A percentile compares a stretch with the other conserved stretches of the same genome.
phyloP scores from a whole-genome alignment of 2,797 vertebrate genomes.

The Macropus fuliginosus region DNA sequence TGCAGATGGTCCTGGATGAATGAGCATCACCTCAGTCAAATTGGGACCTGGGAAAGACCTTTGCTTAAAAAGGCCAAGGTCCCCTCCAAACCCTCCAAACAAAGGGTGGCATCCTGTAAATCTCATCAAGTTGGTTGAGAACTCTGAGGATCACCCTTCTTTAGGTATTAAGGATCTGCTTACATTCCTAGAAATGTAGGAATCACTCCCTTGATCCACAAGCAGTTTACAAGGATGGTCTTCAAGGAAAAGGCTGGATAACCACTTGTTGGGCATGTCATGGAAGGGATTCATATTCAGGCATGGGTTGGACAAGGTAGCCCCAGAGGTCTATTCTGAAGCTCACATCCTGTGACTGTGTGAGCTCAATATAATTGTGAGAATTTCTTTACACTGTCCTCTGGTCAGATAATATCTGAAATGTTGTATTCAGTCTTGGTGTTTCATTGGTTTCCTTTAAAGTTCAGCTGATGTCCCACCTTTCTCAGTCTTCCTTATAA shows the following conservation, averaged over 20 bases:
- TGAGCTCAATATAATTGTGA: neutral
- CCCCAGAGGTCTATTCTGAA: neutral
- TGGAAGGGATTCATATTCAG: neutral
- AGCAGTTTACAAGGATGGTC: neutral
- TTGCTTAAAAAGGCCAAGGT: too few relatives aligned
- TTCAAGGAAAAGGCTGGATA: neutral
- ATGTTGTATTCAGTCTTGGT: neutral
- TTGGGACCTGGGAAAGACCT: too few relatives aligned
- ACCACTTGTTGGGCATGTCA: neutral
- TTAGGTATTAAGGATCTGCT: neutral
- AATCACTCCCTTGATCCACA: neutral
- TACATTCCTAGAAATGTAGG: neutral
- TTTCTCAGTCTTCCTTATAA: neutral
- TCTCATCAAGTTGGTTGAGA: neutral
- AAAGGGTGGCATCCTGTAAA: neutral
- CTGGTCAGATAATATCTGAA: neutral
- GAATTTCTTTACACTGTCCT: neutral
- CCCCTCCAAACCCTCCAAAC: neutral
- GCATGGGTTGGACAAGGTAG: neutral
- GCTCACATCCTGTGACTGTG: too few relatives aligned
- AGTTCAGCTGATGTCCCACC: neutral
- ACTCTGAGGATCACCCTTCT: neutral
- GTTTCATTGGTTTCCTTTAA: neutral
- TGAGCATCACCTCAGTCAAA: too few relatives aligned
- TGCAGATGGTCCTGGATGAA: too few relatives aligned